phyloP scores from a whole-genome alignment of 2,888 invertebrate species.

The Diarsia mendica region DNA sequence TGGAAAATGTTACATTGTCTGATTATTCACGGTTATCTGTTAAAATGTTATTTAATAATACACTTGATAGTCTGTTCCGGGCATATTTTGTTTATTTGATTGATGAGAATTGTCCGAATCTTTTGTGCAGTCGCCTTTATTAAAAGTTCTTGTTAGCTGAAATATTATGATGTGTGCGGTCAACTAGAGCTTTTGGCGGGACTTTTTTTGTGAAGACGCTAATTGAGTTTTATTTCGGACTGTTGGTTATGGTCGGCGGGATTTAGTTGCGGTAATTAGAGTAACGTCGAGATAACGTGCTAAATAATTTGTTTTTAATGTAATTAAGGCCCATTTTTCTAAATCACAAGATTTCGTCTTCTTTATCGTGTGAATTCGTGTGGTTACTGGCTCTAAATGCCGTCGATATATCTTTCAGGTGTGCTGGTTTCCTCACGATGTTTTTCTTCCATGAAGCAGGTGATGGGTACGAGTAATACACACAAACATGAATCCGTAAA shows the following conservation, averaged over 20 bases:
- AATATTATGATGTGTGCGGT: constrained; percentile 65
- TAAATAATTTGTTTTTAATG: constrained; percentile 7
- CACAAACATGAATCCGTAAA: no score
- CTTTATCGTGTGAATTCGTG: no score
- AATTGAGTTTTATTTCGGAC: constrained; percentile 53
- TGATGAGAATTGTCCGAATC: constrained; percentile 78
- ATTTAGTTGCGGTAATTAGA: constrained; percentile 40
- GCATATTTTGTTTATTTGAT: constrained; percentile 74
- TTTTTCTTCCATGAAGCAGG: no score
- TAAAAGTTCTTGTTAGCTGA: constrained; percentile 64
- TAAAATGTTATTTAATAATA: constrained; percentile 87
- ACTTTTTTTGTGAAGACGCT: constrained; percentile 52
- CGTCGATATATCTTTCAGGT: no score
- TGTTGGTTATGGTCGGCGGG: constrained; percentile 38
- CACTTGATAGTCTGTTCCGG: constrained; percentile 76
- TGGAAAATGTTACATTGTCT: constrained; percentile 84
- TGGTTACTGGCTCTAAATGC: no score
- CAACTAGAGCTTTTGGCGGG: constrained; percentile 58
- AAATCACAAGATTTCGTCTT: no score
- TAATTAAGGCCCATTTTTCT: background rate
- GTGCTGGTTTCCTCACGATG: no score
- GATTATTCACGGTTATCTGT: constrained; percentile 88
- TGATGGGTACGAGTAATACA: no score
- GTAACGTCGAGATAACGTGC: constrained; percentile 21
- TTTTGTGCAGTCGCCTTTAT: constrained; percentile 67